Conservation (phyloP, 2,888 invertebrate species). For the Acleris emargana region DNA sequence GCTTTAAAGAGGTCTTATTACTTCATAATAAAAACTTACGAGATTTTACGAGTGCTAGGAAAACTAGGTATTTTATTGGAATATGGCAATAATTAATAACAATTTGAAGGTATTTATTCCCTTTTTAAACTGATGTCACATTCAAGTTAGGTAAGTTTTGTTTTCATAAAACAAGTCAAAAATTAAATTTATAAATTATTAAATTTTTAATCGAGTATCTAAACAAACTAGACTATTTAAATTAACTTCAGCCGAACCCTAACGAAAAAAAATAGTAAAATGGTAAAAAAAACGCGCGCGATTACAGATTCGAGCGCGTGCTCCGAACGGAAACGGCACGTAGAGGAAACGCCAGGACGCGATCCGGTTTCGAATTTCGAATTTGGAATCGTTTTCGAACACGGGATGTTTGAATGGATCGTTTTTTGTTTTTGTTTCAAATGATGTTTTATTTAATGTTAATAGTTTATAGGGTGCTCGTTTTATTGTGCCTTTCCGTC, state of each 20-base stretch:
- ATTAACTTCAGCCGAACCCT: slow-evolving; percentile 11
- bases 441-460: slow-evolving; percentile 35
- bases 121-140: too few relatives aligned
- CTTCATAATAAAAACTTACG: too few relatives aligned
- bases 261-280: slow-evolving; percentile 49
- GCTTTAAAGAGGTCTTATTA: too few relatives aligned
- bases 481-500: slow-evolving; percentile 9
- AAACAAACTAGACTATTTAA: background rate
- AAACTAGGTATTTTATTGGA: too few relatives aligned
- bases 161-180: too few relatives aligned
- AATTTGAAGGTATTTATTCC: too few relatives aligned
- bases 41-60: too few relatives aligned
- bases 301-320: slow-evolving; percentile 78
- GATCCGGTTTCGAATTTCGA: slow-evolving; percentile 81
- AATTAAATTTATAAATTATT: too few relatives aligned
- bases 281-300: slow-evolving; percentile 64
- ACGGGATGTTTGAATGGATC: slow-evolving; percentile 67
- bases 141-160: too few relatives aligned
- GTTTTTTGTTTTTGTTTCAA: slow-evolving; percentile 52
- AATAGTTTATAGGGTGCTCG: slow-evolving; percentile 20
- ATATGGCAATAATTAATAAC: too few relatives aligned
- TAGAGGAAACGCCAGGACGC: slow-evolving; percentile 82
- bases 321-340: slow-evolving; percentile 76
- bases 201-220: background rate
- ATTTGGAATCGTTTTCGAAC: slow-evolving; percentile 67